A percentile compares a stretch with the other conserved stretches of the same genome.
Evolutionary conservation across 2,797 vertebrate genomes (phyloP).

Genomic region (Aldrovandia affinis): DNA sequence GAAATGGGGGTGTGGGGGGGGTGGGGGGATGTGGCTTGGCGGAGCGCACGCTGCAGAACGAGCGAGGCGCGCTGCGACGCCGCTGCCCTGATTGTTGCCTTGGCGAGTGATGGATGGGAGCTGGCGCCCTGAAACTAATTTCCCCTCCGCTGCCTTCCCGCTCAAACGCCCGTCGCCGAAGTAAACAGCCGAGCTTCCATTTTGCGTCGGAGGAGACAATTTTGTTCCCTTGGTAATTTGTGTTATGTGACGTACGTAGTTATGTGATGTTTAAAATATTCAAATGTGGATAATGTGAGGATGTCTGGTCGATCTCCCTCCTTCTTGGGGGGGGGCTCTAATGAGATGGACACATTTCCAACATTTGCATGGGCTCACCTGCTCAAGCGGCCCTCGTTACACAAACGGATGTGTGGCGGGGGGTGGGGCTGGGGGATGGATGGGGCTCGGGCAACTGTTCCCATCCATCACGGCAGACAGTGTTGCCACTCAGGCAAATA

Average conservation of each 20-base stretch:
- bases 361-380: background rate
- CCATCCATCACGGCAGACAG: background rate
- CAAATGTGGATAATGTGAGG: background rate
- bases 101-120: slow-evolving; percentile 16
- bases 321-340: background rate
- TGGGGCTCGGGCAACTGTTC: background rate
- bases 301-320: background rate
- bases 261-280: too few relatives aligned
- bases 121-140: slow-evolving; percentile 8
- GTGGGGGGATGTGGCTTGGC: background rate
- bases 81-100: background rate
- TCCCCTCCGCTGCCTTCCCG: background rate
- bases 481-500: background rate
- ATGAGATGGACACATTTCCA: background rate
- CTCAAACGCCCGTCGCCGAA: slow-evolving; percentile 4
- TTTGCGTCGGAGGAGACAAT: background rate
- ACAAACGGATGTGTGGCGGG: background rate
- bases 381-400: background rate
- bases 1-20: background rate
- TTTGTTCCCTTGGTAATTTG: too few relatives aligned
- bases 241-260: too few relatives aligned
- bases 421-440: background rate
- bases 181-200: background rate
- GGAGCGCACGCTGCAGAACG: background rate
- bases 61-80: background rate